These are phyloP conservation scores for Corydoras maculifer DNA, from an alignment of 2,113 vertebrate genomes.

Conservation along the genomic window DNA sequence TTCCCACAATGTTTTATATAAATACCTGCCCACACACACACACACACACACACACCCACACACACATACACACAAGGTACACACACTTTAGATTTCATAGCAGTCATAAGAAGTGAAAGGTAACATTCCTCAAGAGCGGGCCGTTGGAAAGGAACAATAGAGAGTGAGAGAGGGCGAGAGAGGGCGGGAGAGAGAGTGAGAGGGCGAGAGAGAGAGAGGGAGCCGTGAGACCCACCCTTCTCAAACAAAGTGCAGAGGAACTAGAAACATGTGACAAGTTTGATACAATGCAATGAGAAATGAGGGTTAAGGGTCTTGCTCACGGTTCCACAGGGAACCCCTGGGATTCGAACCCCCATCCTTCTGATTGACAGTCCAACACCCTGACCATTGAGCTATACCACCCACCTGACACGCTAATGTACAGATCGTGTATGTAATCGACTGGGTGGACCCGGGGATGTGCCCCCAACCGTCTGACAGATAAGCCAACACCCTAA, in stretches of 20 bases:
- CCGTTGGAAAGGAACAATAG: background rate
- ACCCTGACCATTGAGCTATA: too few species aligned
- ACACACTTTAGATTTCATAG: constrained; percentile 3
- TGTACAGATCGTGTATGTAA: too few species aligned
- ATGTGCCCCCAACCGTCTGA: too few species aligned
- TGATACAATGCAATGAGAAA: too few species aligned
- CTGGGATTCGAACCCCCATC: too few species aligned
- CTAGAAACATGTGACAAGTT: constrained; percentile 7
- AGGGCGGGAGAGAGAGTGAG: background rate
- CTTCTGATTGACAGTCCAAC: too few species aligned
- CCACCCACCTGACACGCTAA: too few species aligned
- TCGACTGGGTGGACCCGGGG: too few species aligned
- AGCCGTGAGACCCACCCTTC: constrained; percentile 17
- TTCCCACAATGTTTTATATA: too few species aligned
- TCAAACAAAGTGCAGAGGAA: constrained; percentile 26
- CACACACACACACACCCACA: background rate
- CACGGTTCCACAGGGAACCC: too few species aligned
- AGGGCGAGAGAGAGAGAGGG: background rate
- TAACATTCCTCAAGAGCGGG: constrained; percentile 56
- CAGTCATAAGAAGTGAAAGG: constrained; percentile 48
- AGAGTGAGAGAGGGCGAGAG: background rate
- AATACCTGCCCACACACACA: background rate
- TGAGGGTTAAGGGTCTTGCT: too few species aligned
- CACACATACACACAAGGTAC: constrained; percentile 7
- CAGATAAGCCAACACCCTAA: too few species aligned